Evolutionary conservation across 2,888 invertebrate species (phyloP).

Genomic region (Malachius bipustulatus): DNA sequence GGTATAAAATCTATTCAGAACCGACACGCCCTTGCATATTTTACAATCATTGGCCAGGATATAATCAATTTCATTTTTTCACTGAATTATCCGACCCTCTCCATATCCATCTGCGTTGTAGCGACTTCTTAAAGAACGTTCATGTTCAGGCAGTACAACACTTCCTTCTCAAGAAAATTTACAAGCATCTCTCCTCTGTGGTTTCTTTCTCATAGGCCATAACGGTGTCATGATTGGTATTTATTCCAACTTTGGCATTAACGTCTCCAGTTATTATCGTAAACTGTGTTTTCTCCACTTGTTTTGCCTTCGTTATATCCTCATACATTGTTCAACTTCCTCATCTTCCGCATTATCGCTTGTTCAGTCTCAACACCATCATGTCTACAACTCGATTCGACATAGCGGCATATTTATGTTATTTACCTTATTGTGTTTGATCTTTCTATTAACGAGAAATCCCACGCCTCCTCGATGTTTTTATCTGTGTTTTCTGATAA

Average conservation of each 20-base stretch:
- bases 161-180: no score
- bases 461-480: constrained; percentile 8
- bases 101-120: constrained; percentile 10
- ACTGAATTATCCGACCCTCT: constrained; percentile 8
- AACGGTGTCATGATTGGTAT: constrained; percentile 6
- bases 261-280: constrained; percentile 11
- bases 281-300: constrained; percentile 7
- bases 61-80: constrained; percentile 11
- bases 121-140: constrained; percentile 9
- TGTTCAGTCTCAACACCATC: constrained; percentile 5
- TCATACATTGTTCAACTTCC: constrained; percentile 10
- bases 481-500: constrained; percentile 7
- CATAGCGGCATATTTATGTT: constrained; percentile 4
- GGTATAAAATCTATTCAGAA: constrained; percentile 5
- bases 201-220: constrained; percentile 9
- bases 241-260: constrained; percentile 11
- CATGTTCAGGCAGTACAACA: no score
- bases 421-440: constrained; percentile 7
- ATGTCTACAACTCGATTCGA: constrained; percentile 8
- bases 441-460: constrained; percentile 8
- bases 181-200: constrained; percentile 9
- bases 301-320: constrained; percentile 9
- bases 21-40: constrained; percentile 6
- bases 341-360: constrained; percentile 10
- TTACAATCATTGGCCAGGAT: constrained; percentile 3